Evolutionary conservation across 1,140 invertebrate genomes (phyloP), one percentile per base, ranked within the genome.

Genomic region (Anagrus nilaparvatae): DNA sequence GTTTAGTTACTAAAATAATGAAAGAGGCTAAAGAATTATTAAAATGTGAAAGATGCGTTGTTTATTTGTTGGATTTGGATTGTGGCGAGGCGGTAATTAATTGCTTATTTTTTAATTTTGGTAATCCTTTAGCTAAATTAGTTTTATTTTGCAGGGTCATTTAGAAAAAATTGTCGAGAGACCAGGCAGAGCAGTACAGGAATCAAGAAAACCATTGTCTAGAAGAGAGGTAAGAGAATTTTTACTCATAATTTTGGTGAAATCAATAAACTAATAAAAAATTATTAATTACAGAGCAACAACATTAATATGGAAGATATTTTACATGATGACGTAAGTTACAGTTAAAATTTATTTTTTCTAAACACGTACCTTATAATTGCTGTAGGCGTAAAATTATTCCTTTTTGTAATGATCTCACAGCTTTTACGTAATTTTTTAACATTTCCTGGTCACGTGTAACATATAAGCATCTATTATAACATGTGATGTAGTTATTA

Each of bases 1-100:
- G 86, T 52, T 71, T 96, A 9, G 90, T 96, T 17, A 91, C 87
- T 33, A 95, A 94, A 71, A 96, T 97, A 51, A 96, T 96, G 89
- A 88, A 84, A 6, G 88, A 96, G 66, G 91, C 92, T 0, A 77
- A 91, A 50, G 89, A 92, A 48, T 65, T 96, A 38, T 70, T 97
- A 19, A 92, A 93, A 60, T 96, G 91, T 64, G 87, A 95, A 56
- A 72, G 87, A 36, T 95, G 89, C 59, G 81, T 89, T 2, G 89
- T 97, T 1, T 94, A 89, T 61, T 74, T 92, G 20, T 69, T 90
- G 24, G 86, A 92, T 59, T 74, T 85, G 24, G 84, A 91, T 52
- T 84, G 83, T 54, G 84, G 83, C 54, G 86, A 88, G 69, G 82
- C 82, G 63, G 86, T 90, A 61, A 81, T 77, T 74, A 33, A 33